phyloP scores from a whole-genome alignment of 2,888 invertebrate genomes.

The Pteria penguin region DNA sequence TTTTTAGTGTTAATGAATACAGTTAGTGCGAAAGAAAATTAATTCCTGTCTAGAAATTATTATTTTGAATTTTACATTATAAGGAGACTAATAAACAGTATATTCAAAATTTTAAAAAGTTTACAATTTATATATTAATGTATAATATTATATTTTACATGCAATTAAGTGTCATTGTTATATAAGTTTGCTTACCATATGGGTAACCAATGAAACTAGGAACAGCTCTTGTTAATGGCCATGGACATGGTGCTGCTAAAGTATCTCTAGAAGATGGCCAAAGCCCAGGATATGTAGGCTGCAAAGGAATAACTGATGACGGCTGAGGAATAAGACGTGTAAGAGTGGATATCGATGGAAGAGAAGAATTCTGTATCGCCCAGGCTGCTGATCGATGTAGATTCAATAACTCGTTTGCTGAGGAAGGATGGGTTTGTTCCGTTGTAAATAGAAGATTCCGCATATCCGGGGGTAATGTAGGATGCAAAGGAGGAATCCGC shows the following conservation, averaged over 20 bases:
- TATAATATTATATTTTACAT: not conserved
- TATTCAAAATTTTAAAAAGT: no score
- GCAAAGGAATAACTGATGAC: conserved; percentile 6
- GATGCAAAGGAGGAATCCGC: conserved; percentile 40
- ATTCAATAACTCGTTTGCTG: conserved; percentile 27
- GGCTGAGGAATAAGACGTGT: conserved; percentile 17
- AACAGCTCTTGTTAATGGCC: conserved; percentile 24
- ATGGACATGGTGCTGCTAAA: conserved; percentile 22
- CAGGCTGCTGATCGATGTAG: conserved; percentile 38
- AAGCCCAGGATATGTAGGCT: conserved; percentile 31
- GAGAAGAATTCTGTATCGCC: conserved; percentile 34
- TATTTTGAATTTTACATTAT: no score
- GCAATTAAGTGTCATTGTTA: not conserved
- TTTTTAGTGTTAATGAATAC: no score
- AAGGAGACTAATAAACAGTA: no score
- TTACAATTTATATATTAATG: no score
- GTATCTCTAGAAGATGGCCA: conserved; percentile 27
- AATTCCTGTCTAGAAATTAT: no score
- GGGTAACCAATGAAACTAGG: conserved; percentile 30
- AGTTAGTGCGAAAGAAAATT: no score
- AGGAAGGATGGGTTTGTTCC: conserved; percentile 13
- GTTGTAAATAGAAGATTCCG: conserved; percentile 31
- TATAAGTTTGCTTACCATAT: conserved; percentile 28
- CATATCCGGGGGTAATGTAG: conserved; percentile 37
- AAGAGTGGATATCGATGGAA: conserved; percentile 32